Evolutionary conservation across 2,797 vertebrate species (phyloP), one percentile per base, ranked within the genome.

Genomic region (Denticeps clupeoides): DNA sequence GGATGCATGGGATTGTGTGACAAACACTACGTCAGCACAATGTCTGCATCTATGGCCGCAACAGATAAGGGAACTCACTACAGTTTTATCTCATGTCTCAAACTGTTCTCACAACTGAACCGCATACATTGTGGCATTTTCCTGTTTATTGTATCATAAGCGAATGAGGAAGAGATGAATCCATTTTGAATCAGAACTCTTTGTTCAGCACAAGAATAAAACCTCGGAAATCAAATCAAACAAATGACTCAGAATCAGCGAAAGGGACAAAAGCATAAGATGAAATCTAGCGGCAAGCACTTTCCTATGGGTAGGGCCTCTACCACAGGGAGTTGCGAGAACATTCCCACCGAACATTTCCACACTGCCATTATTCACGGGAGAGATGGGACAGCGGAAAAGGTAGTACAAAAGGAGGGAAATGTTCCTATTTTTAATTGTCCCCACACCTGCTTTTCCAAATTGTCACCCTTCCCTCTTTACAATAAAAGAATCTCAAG

Each of bases 81-180:
- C 59, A 46, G 49, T 63, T 68, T 33, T 1, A 51, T 56, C 58
- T 52, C 9, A 38, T n/a, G 62, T 51, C 45, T 41, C 47, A 42
- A 44, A 51, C 10, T 62, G 56, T 74, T 78, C 73, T 74, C 78
- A 77, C 73, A 68, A 79, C 82, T 79, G 71, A 73, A 28, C 16
- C 55, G 26, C 27, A 64, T 38, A 51, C 68, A 69, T 68, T 51
- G 42, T 47, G 75, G 65, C 59, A 18, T 19, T 71, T 75, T 82
- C 74, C 72, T 80, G 74, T 79, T 79, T 79, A 78, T 72, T 67
- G 64, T 73, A 54, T 5, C 63, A 70, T 62, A 74, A 70, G 77
- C 69, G 74, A 59, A 67, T 53, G 2, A 8, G 38, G 58, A 40
- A 65, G 49, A 45, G 56, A 49, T 12, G 56, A 57, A 37, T 55